phyloP scores from a whole-genome alignment of 2,113 vertebrate genomes.

The Myanophis thanlyinensis region DNA sequence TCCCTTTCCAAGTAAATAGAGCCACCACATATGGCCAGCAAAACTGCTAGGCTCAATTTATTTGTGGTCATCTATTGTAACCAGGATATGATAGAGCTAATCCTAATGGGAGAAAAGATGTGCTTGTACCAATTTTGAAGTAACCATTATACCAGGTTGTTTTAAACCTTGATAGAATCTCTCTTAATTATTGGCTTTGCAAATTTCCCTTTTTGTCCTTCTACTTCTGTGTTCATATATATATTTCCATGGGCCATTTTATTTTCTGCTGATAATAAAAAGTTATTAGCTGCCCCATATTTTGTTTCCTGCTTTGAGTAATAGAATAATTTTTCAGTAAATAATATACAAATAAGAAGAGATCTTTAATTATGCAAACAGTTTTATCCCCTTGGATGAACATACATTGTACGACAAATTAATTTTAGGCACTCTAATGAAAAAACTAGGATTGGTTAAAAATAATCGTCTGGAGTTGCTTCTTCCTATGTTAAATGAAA shows the following conservation, averaged over 20 bases:
- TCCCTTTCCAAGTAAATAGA: not conserved
- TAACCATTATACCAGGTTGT: not conserved
- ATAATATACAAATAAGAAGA: not conserved
- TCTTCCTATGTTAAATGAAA: not conserved
- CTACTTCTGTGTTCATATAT: not conserved
- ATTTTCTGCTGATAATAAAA: not conserved
- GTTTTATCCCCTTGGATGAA: not conserved
- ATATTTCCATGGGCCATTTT: too few relatives aligned
- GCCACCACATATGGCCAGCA: not conserved
- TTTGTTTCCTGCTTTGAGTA: not conserved
- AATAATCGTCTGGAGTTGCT: not conserved
- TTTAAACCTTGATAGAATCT: not conserved
- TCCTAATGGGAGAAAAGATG: not conserved
- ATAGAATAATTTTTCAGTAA: not conserved
- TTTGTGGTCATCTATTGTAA: not conserved
- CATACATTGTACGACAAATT: not conserved
- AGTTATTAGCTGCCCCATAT: not conserved
- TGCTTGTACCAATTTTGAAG: not conserved
- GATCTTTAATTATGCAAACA: not conserved
- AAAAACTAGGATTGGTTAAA: not conserved
- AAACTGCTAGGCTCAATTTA: not conserved
- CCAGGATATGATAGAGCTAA: not conserved
- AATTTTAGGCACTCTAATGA: too few relatives aligned
- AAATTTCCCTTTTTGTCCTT: not conserved
- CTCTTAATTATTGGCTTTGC: not conserved